These are phyloP conservation scores for Chondrilla cf. caribensis DNA, from an alignment of 37 sponge, comb jelly and placozoan genomes.

Conservation along the genomic window DNA sequence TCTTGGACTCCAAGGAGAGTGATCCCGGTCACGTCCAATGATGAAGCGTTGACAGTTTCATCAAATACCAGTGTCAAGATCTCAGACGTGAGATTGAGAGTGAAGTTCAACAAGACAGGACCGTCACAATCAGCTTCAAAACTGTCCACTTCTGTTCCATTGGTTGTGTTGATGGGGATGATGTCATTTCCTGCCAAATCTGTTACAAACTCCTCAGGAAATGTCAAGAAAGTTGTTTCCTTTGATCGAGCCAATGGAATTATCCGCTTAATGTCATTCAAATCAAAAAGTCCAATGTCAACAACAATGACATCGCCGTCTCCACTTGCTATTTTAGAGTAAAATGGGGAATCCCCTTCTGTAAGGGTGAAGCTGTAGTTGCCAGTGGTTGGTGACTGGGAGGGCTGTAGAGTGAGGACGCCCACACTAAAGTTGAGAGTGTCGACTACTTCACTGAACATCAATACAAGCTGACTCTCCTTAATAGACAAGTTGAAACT, in stretches of 20 bases:
- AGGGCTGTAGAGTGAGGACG: slow-evolving; percentile 50
- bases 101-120: slow-evolving; percentile 53
- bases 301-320: slow-evolving; percentile 49
- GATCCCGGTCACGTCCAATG: slow-evolving; percentile 55
- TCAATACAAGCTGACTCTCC: slow-evolving; percentile 44
- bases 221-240: slow-evolving; percentile 46
- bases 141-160: slow-evolving; percentile 27
- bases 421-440: slow-evolving; percentile 60
- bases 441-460: slow-evolving; percentile 82
- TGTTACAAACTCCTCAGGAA: slow-evolving; percentile 42
- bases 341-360: slow-evolving; percentile 30
- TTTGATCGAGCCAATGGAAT: slow-evolving; percentile 49
- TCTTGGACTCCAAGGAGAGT: slow-evolving; percentile 32
- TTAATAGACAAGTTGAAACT: slow-evolving; percentile 63
- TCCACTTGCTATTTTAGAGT: slow-evolving; percentile 32
- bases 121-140: slow-evolving; percentile 58
- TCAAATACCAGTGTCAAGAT: slow-evolving; percentile 79
- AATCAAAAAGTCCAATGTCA: slow-evolving; percentile 54
- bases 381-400: not conserved
- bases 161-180: slow-evolving; percentile 32
- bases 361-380: slow-evolving; percentile 45
- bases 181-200: slow-evolving; percentile 75
- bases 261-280: slow-evolving; percentile 82
- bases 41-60: slow-evolving; percentile 77
- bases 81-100: slow-evolving; percentile 80